Percentiles rank a stretch among this genome's conserved stretches.
Conservation (phyloP, 2,797 vertebrate genomes). For the Falco columbarius region DNA sequence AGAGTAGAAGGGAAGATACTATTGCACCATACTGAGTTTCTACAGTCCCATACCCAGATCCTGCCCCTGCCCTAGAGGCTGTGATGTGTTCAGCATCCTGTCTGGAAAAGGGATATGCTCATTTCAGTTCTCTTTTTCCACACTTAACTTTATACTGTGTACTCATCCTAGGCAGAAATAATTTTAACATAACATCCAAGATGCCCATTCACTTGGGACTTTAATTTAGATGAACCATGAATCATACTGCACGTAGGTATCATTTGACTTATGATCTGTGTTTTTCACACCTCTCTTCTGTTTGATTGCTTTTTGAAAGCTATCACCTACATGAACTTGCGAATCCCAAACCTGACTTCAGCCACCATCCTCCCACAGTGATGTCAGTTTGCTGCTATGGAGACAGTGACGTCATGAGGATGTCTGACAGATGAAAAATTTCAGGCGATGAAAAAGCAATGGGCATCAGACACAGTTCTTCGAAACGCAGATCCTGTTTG, state of each 20-base stretch:
- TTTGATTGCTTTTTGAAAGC: background rate
- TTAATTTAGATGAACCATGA: background rate
- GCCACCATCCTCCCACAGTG: fast-evolving
- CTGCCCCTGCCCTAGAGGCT: background rate
- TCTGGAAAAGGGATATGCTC: background rate
- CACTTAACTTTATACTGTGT: background rate
- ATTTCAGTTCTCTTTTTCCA: background rate
- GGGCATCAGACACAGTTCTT: background rate
- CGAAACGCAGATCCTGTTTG: background rate
- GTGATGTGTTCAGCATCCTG: background rate
- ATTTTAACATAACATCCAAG: background rate
- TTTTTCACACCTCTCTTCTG: background rate
- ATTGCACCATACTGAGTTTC: background rate
- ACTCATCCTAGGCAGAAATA: too few species aligned
- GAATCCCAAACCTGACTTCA: background rate
- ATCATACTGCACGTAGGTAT: fast-evolving
- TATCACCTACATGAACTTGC: background rate
- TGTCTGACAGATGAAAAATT: background rate
- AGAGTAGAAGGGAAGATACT: background rate
- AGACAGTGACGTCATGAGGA: background rate
- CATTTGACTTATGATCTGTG: fast-evolving
- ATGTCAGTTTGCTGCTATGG: background rate
- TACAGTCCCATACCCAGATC: background rate
- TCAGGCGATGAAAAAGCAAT: background rate
- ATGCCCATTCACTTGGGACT: too few species aligned